Evolutionary conservation across 2,797 vertebrate species (phyloP).

Genomic region (Heterohyrax brucei): DNA sequence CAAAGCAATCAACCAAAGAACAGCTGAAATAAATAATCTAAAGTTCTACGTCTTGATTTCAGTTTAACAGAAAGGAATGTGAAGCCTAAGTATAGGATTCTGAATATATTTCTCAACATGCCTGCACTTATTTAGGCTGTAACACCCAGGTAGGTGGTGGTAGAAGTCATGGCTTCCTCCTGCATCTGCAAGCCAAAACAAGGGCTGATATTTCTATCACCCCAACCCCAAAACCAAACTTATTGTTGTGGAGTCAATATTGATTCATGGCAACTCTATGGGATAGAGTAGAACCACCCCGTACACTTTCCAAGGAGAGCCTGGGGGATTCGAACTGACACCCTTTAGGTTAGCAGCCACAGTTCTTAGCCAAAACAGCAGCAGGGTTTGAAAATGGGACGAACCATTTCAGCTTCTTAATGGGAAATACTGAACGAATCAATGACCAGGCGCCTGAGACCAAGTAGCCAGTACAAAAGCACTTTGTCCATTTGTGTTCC

Average conservation of each 20-base stretch:
- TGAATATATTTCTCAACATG: neutral
- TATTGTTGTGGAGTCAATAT: too few relatives aligned
- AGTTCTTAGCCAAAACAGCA: too few relatives aligned
- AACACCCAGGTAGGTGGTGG: neutral
- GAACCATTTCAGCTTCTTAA: neutral
- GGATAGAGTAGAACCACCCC: too few relatives aligned
- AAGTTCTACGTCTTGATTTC: neutral
- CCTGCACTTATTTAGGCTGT: neutral
- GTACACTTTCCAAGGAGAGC: too few relatives aligned
- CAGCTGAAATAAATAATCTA: neutral
- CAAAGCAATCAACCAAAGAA: neutral
- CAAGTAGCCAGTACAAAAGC: neutral
- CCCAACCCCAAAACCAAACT: too few relatives aligned
- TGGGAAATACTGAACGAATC: neutral
- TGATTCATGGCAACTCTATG: too few relatives aligned
- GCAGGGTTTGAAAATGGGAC: neutral
- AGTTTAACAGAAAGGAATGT: neutral
- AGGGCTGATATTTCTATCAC: neutral
- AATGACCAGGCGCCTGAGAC: neutral
- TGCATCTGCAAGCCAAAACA: neutral
- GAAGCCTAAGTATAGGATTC: neutral
- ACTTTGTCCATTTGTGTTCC: neutral
- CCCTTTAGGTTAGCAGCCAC: too few relatives aligned
- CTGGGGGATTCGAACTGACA: too few relatives aligned
- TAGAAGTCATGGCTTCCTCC: neutral